Base-by-base conservation (phyloP, 2,888 invertebrate species). In the Lycocerus yunnanus region DNA sequence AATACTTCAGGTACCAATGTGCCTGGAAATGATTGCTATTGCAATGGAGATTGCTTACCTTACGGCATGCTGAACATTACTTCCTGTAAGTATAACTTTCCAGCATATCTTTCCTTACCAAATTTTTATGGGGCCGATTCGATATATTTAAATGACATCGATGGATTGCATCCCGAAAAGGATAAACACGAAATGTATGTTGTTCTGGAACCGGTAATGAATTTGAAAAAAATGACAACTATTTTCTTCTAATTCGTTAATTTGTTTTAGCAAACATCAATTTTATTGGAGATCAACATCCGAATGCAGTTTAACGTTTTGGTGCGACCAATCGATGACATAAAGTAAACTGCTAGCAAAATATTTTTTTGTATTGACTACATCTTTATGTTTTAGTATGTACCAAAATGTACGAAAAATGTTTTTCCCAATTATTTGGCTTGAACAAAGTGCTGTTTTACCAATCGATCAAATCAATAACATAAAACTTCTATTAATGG, bases 391-490 rank as follows among this genome's bases (percentile, higher is more conserved):
- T 87, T 89, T 14, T 87, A 94, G 93, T 0, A 83, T 94, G 61
- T 94, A 91, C 84, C 88, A 90, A 78, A 86, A 92, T 16, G 90
- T 93, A 1, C 94, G 94, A 1, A 89, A 86, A 69, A 89, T 93
- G 79, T 91, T 91, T 83, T 91, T 95, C 80, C 95, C 95, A 0
- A 89, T 94, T 71, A 89, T 95, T 74, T 95, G 95, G 95, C 93
- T 95, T 81, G 92, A 93, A 81, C 92, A 95, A 83, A 89, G 88
- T 72, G 93, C 92, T 1, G 85, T 86, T 13, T 88, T 94, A 0
- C 90, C 91, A 0, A 88, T 90, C 0, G 86, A 89, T 0, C 82
- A 93, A 58, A 86, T 90, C 0, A 81, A 84, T 0, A 90, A 91
- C 68, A 84, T 95, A 15, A 88, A 86, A 73, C 79, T 88, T 13